Base-by-base conservation (phyloP, 2,797 vertebrate genomes). In the Thalassophryne amazonica region DNA sequence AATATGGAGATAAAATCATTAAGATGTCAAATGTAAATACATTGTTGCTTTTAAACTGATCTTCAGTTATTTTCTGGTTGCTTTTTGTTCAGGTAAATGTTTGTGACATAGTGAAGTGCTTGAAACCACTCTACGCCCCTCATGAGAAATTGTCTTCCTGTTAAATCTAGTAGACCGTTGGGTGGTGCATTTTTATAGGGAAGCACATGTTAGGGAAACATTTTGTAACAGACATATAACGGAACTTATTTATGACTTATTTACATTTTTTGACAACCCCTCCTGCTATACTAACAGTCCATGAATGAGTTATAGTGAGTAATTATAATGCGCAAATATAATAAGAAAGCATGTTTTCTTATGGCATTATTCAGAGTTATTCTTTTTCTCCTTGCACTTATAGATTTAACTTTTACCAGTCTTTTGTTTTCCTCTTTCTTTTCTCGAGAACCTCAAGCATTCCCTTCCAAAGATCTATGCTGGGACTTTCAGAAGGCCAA, bases 101-200 rank as follows among this genome's bases (percentile, higher is more conserved):
- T 10, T 21, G 13, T 3, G 6, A n/a, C 27, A 12, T 20, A 13
- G 24, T 11, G 13, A 14, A 28, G 24, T 27, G 19, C n/a, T 23
- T 33, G 1, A 16, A 9, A 6, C n/a, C 18, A 18, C 30, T 0
- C 33, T 29, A 30, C 32, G 14, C 29, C 34, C 54, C 4, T 22
- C 34, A 34, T 17, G 27, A 28, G 20, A 60, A 16, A 29, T 33
- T 31, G 40, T 62, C 45, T 69, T 73, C 41, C 59, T 52, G 56
- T 51, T 40, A 11, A 40, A 11, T 14, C 30, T 4, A 1, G 3
- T 14, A 51, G 32, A 60, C 58, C 10, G 51, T 45, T 36, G 52
- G 15, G 20, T 28, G 37, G 3, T 33, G 50, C 60, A 46, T 31
- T 35, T 46, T 47, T 40, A 50, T 66, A 21, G n/a, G 40, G 46